phyloP scores from a whole-genome alignment of 2,113 vertebrate genomes.

The Chloroceryle aenea region DNA sequence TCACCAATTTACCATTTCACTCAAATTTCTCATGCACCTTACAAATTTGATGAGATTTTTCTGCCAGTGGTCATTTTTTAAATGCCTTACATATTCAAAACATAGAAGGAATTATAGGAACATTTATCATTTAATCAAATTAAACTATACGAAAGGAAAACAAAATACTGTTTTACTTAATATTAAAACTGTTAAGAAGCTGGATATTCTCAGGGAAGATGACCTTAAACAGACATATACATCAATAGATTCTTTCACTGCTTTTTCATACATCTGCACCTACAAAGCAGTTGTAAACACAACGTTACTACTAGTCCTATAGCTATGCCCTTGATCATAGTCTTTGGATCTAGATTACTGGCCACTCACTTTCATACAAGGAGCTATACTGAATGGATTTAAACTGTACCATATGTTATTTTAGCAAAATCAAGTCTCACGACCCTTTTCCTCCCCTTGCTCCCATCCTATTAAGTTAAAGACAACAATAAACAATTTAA shows the following conservation, averaged over 20 bases:
- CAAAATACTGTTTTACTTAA: background rate
- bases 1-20: background rate
- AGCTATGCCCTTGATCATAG: background rate
- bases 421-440: background rate
- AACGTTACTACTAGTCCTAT: background rate
- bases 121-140: background rate
- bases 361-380: background rate
- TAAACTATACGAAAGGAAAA: background rate
- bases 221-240: background rate
- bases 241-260: background rate
- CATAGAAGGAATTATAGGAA: background rate
- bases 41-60: background rate
- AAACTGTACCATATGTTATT: background rate
- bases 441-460: background rate
- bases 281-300: background rate
- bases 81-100: background rate
- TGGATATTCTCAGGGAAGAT: background rate
- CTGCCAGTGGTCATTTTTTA: background rate
- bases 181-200: background rate
- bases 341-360: background rate
- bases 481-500: background rate
- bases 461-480: background rate
- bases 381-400: background rate
- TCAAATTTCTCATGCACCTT: background rate
- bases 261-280: background rate